Evolutionary conservation across 2,888 invertebrate species (phyloP).

Genomic region (Poecilus cupreus): DNA sequence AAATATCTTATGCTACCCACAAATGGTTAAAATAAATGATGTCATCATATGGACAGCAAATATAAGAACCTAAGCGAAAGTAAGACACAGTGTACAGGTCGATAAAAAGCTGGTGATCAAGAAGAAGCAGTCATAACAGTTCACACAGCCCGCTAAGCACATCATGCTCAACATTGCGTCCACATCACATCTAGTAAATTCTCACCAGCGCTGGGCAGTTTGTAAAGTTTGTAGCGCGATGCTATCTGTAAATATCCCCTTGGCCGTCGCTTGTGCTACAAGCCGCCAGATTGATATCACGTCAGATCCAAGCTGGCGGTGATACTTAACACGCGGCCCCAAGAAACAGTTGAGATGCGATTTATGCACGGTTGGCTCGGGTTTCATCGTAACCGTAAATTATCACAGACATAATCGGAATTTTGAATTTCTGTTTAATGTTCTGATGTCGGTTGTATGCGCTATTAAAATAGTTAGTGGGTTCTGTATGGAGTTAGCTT

Average conservation of each 20-base stretch:
- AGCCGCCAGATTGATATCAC: conserved; percentile 54
- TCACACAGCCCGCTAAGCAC: conserved; percentile 1
- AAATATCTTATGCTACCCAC: no score
- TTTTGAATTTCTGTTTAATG: conserved; percentile 53
- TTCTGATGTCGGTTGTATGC: conserved; percentile 24
- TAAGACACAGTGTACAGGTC: not conserved
- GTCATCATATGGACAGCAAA: not conserved
- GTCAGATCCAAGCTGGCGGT: conserved; percentile 7
- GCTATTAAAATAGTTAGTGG: conserved; percentile 32
- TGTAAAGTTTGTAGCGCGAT: conserved; percentile 39
- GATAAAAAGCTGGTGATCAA: not conserved
- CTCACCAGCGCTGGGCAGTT: conserved; percentile 29
- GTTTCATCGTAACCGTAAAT: conserved; percentile 54
- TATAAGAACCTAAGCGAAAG: not conserved
- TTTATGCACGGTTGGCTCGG: conserved; percentile 44
- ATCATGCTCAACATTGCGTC: not conserved
- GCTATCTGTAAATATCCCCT: conserved; percentile 52
- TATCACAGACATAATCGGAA: conserved; percentile 50
- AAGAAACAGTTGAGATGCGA: conserved; percentile 36
- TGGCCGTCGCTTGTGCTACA: conserved; percentile 17
- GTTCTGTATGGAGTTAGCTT: not conserved
- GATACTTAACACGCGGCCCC: conserved; percentile 10
- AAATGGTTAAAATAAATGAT: no score
- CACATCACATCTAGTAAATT: conserved; percentile 37
- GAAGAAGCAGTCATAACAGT: not conserved